Evolutionary conservation across 2,888 invertebrate genomes (phyloP).

Genomic region (Cybosia mesomella): DNA sequence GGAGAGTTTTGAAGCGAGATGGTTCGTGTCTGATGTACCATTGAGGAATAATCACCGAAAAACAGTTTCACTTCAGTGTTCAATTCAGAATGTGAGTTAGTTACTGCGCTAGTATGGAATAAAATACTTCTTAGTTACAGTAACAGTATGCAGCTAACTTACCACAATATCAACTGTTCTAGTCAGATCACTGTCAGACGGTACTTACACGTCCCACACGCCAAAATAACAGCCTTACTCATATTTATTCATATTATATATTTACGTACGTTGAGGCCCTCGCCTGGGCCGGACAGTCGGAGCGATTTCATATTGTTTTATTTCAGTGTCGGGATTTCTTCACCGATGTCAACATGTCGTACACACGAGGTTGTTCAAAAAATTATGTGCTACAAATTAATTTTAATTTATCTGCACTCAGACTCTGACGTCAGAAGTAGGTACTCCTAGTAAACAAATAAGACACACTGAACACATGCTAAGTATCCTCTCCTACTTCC

Average conservation of each 20-base stretch:
- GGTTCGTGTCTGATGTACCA: too few relatives aligned
- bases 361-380: constrained; percentile 33
- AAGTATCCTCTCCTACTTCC: too few relatives aligned
- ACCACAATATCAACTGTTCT: background rate
- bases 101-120: too few relatives aligned
- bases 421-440: too few relatives aligned
- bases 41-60: too few relatives aligned
- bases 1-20: too few relatives aligned
- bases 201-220: constrained; percentile 19
- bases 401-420: constrained; percentile 17
- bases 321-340: constrained; percentile 37
- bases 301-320: constrained; percentile 43
- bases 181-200: background rate
- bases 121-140: too few relatives aligned
- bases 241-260: constrained; percentile 28
- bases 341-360: constrained; percentile 51
- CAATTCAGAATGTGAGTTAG: too few relatives aligned
- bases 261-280: constrained; percentile 36
- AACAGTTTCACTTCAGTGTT: too few relatives aligned
- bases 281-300: constrained; percentile 42
- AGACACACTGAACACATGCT: too few relatives aligned
- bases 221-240: constrained; percentile 27
- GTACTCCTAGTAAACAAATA: too few relatives aligned
- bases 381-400: constrained; percentile 36
- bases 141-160: too few relatives aligned